A percentile compares a stretch with the other conserved stretches of the same genome.
These are phyloP conservation scores for Phyto melanocephala DNA, from an alignment of 2,888 invertebrate genomes.

Conservation along the genomic window DNA sequence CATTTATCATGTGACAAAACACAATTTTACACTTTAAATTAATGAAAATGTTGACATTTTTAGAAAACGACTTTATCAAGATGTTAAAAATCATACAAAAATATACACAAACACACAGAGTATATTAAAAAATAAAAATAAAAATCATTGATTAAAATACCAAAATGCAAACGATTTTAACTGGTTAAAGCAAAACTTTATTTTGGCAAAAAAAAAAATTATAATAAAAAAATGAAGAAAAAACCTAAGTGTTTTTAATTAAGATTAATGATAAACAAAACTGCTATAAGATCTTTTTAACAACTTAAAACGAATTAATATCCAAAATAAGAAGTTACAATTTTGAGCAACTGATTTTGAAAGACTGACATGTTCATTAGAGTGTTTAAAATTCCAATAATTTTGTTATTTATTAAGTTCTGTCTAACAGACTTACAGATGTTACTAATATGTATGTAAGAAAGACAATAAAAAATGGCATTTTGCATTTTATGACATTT, in stretches of 20 bases:
- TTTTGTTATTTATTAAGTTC: no score
- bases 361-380: slow-evolving; percentile 1
- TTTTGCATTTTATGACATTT: no score
- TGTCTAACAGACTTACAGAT: no score
- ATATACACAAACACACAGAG: neutral
- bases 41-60: slow-evolving; percentile 65
- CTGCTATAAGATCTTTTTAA: slow-evolving; percentile 49
- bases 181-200: slow-evolving; percentile 42
- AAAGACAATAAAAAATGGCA: no score
- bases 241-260: slow-evolving; percentile 58
- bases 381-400: no score
- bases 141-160: slow-evolving; percentile 45
- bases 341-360: slow-evolving; percentile 4
- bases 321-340: neutral
- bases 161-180: slow-evolving; percentile 47
- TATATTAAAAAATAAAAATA: slow-evolving; percentile 5
- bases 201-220: slow-evolving; percentile 7
- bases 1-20: slow-evolving; percentile 67
- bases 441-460: no score
- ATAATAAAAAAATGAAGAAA: neutral
- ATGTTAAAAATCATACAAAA: slow-evolving; percentile 53
- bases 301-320: slow-evolving; percentile 48
- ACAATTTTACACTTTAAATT: slow-evolving; percentile 66
- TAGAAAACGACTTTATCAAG: slow-evolving; percentile 64
- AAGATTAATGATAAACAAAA: slow-evolving; percentile 61